Evolutionary conservation across 1,140 invertebrate genomes (phyloP).

Genomic region (Drosophila erecta): DNA sequence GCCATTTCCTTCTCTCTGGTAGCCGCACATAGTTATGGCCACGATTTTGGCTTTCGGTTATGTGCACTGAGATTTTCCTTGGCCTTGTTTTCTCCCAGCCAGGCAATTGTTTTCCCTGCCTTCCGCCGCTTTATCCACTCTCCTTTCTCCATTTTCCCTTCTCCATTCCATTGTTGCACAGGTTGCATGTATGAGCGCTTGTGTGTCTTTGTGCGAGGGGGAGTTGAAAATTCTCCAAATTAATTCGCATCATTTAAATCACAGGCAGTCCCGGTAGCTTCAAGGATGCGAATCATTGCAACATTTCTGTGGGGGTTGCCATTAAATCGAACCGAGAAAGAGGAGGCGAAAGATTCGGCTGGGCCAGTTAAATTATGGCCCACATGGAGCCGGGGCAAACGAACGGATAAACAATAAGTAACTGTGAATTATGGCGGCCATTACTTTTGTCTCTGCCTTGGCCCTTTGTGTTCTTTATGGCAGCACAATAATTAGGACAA

Average conservation of each 20-base stretch:
- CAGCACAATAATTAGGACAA: conserved; percentile 78
- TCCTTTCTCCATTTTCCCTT: conserved; percentile 17
- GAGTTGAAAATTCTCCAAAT: conserved; percentile 68
- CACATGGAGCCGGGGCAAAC: conserved; percentile 75
- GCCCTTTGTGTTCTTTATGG: conserved; percentile 68
- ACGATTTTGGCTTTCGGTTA: conserved; percentile 76
- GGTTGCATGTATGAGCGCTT: conserved; percentile 19
- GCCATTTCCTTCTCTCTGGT: conserved; percentile 52
- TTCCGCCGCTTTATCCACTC: conserved; percentile 5
- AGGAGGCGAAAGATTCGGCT: conserved; percentile 8
- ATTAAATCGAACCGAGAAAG: conserved; percentile 54
- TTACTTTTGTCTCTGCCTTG: conserved; percentile 62
- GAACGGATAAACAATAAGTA: conserved; percentile 83
- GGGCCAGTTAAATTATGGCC: conserved; percentile 67
- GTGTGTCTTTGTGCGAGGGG: conserved; percentile 1
- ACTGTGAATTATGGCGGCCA: conserved; percentile 83
- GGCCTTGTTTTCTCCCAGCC: conserved; percentile 30
- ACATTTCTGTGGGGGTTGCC: conserved; percentile 10
- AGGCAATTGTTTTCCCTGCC: conserved; percentile 18
- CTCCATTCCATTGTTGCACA: conserved; percentile 19
- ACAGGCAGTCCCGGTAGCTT: conserved; percentile 24
- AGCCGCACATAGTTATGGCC: conserved; percentile 81
- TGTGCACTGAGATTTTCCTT: conserved; percentile 71
- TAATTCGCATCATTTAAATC: conserved; percentile 81
- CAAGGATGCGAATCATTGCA: not conserved